phyloP scores from a whole-genome alignment of 2,797 vertebrate species.

The Dendrocincla tyrannina region DNA sequence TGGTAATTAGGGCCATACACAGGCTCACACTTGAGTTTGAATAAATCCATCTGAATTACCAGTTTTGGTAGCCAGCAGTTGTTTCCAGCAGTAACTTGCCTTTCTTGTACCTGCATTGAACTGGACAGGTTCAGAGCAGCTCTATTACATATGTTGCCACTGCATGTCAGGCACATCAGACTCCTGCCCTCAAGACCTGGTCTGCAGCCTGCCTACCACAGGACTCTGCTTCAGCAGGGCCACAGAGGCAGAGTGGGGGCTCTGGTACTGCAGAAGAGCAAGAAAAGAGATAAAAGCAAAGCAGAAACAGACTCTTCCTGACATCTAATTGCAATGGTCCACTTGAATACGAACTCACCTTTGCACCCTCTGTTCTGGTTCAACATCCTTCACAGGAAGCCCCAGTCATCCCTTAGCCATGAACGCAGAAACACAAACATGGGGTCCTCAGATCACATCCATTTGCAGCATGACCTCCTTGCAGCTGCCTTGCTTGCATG shows the following conservation, averaged over 20 bases:
- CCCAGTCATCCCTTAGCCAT: not conserved
- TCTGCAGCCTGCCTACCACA: not conserved
- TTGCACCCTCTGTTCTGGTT: not conserved
- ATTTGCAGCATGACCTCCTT: not conserved
- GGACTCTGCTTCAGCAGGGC: not conserved
- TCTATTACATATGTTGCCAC: not conserved
- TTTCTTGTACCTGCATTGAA: not conserved
- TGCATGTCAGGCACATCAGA: not conserved
- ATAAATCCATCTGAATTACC: not conserved
- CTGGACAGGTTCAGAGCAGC: not conserved
- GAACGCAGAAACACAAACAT: not conserved
- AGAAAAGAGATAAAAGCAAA: not conserved
- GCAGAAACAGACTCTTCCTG: not conserved
- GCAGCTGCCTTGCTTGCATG: not conserved
- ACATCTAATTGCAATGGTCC: not conserved
- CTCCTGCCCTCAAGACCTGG: not conserved
- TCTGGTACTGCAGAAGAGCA: not conserved
- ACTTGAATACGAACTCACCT: not conserved
- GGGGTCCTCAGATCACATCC: rapidly evolving
- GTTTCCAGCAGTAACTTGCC: not conserved
- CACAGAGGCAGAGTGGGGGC: not conserved
- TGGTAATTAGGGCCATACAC: not conserved
- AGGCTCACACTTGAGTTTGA: not conserved
- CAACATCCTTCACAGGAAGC: not conserved
- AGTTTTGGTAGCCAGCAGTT: not conserved